phyloP scores from a whole-genome alignment of 2,113 vertebrate species.

The Poeciliopsis occidentalis region DNA sequence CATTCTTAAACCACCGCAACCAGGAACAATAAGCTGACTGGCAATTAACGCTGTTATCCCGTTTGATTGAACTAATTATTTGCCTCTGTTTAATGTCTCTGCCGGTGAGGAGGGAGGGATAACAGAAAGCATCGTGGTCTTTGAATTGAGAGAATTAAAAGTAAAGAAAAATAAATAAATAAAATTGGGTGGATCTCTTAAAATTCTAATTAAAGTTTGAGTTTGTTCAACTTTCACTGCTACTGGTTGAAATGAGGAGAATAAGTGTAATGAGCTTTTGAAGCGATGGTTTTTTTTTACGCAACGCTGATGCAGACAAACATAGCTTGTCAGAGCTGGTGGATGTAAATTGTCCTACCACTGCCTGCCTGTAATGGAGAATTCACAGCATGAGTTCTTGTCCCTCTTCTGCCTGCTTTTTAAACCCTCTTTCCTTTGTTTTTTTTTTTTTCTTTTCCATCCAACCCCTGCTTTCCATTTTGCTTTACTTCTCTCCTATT shows the following conservation, averaged over 20 bases:
- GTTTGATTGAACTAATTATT: conserved; percentile 48
- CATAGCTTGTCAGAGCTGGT: conserved; percentile 17
- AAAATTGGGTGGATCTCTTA: conserved; percentile 9
- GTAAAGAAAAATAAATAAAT: background rate
- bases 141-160: conserved; percentile 10
- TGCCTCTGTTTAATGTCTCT: conserved; percentile 32
- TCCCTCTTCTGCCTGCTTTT: conserved; percentile 41
- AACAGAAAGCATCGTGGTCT: conserved; percentile 21
- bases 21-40: conserved; percentile 24
- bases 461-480: conserved; percentile 27
- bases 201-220: conserved; percentile 13
- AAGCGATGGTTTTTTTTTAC: background rate
- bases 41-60: conserved; percentile 43
- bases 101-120: conserved; percentile 11
- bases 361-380: conserved; percentile 54
- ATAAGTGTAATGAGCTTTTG: background rate
- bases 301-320: conserved; percentile 1
- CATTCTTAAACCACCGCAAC: conserved; percentile 18
- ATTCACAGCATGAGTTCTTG: conserved; percentile 63
- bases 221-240: conserved; percentile 15
- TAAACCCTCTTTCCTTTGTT: conserved; percentile 30
- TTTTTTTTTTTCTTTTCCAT: conserved; percentile 23
- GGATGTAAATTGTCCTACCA: conserved; percentile 24
- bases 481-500: conserved; percentile 6
- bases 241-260: conserved; percentile 5